Conservation (phyloP, 2,797 vertebrate genomes). For the Manis crassicaudata region DNA sequence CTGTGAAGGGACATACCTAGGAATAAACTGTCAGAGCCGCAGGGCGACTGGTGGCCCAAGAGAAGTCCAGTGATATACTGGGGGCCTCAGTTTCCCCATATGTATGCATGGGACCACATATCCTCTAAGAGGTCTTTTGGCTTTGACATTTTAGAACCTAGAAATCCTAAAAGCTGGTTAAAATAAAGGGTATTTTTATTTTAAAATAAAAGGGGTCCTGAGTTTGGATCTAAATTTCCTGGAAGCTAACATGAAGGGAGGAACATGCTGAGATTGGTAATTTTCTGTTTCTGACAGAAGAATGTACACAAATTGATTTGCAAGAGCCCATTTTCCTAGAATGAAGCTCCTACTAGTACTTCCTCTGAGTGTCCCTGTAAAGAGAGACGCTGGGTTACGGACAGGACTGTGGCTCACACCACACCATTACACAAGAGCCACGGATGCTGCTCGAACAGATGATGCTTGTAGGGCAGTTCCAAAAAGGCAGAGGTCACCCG, state of each 20-base stretch:
- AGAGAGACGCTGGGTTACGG: background rate
- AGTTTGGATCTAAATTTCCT: background rate
- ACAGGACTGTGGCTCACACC: background rate
- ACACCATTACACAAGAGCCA: background rate
- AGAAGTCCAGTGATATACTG: background rate
- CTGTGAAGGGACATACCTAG: background rate
- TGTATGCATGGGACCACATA: fast-evolving
- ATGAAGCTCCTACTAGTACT: conserved; percentile 26
- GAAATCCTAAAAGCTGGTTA: background rate
- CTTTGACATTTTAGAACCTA: background rate
- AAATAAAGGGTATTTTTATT: background rate
- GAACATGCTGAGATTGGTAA: background rate
- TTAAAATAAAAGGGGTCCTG: no score
- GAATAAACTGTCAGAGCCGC: background rate
- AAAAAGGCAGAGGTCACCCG: background rate
- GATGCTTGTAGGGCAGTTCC: background rate
- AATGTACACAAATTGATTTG: conserved; percentile 55
- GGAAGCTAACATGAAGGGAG: background rate
- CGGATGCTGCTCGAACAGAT: background rate
- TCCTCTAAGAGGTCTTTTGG: background rate
- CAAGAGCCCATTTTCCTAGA: conserved; percentile 33
- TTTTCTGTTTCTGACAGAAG: conserved; percentile 47
- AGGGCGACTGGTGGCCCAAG: background rate
- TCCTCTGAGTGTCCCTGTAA: conserved; percentile 6
- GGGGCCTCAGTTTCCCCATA: background rate